These are phyloP conservation scores for Agrotis segetum DNA, from an alignment of 2,888 invertebrate genomes.

Conservation along the genomic window DNA sequence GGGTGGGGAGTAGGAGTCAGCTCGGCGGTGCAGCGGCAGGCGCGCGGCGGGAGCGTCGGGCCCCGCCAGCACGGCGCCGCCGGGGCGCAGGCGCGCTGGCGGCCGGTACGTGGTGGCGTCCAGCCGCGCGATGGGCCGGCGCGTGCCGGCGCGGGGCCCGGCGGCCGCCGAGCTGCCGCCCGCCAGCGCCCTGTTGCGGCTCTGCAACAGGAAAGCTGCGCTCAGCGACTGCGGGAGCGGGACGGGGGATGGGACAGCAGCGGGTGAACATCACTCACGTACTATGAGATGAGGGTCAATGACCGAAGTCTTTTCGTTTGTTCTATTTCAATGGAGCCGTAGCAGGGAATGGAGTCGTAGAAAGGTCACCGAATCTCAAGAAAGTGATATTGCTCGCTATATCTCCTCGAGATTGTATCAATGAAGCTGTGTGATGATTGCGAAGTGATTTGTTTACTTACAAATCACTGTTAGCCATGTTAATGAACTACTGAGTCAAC, in stretches of 20 bases:
- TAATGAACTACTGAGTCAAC: constrained; percentile 11
- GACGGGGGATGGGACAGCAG: constrained; percentile 23
- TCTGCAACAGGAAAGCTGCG: constrained; percentile 89
- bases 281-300: neutral
- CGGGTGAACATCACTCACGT: neutral
- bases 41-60: constrained; percentile 73
- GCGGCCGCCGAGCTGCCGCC: constrained; percentile 56
- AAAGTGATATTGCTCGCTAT: neutral
- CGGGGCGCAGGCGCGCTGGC: constrained; percentile 76
- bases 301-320: neutral
- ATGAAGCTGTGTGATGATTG: constrained; percentile 2
- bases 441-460: too few relatives aligned
- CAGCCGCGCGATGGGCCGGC: constrained; percentile 66
- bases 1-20: constrained; percentile 75
- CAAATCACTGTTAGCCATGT: neutral
- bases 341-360: too few relatives aligned
- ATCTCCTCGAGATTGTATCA: neutral
- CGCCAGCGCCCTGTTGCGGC: constrained; percentile 86
- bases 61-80: constrained; percentile 74
- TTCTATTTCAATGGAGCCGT: neutral
- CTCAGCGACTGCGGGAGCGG: constrained; percentile 74
- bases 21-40: constrained; percentile 81
- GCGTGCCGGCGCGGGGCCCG: constrained; percentile 65
- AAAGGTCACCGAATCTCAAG: constrained; percentile 25
- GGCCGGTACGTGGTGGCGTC: constrained; percentile 87